Conservation (phyloP, 1,140 invertebrate genomes). For the Sinella curviseta region DNA sequence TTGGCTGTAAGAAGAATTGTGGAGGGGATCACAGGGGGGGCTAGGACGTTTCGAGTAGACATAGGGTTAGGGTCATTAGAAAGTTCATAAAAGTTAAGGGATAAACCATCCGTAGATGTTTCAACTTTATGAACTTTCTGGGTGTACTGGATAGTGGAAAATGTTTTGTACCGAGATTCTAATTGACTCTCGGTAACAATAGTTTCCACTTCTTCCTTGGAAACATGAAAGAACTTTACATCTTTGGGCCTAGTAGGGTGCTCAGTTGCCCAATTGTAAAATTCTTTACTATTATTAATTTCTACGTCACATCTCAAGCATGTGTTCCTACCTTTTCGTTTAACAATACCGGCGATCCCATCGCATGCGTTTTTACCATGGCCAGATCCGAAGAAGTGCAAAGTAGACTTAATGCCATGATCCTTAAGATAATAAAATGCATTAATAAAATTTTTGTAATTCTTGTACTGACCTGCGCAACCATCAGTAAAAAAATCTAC, state of each 20-base stretch:
- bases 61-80: not conserved
- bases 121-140: not conserved
- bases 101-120: not conserved
- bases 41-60: not conserved
- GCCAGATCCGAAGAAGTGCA: not conserved
- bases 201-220: not conserved
- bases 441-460: not conserved
- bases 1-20: not conserved
- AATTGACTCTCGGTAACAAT: not conserved
- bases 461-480: not conserved
- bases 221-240: not conserved
- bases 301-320: not conserved
- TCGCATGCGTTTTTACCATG: constrained; percentile 1
- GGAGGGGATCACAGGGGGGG: not conserved
- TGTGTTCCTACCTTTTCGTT: not conserved
- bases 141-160: not conserved
- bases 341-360: not conserved
- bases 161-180: not conserved
- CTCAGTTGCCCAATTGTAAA: not conserved
- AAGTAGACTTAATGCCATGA: not conserved
- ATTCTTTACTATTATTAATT: not conserved
- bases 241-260: not conserved
- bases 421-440: not conserved
- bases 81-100: not conserved
- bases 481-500: too few species aligned